These are phyloP conservation scores for Dyspetes luteomarginatus DNA, from an alignment of 2,888 invertebrate species.

Conservation along the genomic window DNA sequence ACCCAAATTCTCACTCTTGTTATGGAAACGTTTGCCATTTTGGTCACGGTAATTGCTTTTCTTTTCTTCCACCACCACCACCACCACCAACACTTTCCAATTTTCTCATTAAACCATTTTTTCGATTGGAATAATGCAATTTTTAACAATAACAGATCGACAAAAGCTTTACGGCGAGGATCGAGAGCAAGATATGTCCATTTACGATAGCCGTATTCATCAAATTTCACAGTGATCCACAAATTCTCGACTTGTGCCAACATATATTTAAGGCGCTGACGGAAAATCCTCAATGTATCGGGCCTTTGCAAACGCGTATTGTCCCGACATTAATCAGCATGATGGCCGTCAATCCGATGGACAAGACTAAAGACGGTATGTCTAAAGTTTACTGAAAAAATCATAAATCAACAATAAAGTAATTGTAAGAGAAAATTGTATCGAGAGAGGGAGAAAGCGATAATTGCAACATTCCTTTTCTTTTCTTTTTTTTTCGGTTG, in stretches of 20 bases:
- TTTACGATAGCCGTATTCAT: constrained; percentile 88
- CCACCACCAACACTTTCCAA: neutral
- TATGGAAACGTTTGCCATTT: constrained; percentile 78
- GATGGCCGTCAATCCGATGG: constrained; percentile 76
- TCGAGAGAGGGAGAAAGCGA: too few species aligned
- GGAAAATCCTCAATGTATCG: constrained; percentile 86
- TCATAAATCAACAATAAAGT: too few species aligned
- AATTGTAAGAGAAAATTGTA: neutral
- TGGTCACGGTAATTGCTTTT: constrained; percentile 75
- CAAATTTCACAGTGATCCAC: constrained; percentile 87
- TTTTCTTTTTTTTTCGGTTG: too few species aligned
- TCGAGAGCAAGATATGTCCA: constrained; percentile 87
- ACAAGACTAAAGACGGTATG: constrained; percentile 78
- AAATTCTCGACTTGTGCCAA: constrained; percentile 86
- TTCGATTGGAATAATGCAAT: neutral
- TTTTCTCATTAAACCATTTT: constrained; percentile 30
- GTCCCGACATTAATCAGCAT: constrained; percentile 88
- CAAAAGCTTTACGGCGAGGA: constrained; percentile 86
- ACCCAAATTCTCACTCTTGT: constrained; percentile 78
- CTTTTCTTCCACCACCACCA: constrained; percentile 13
- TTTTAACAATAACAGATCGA: constrained; percentile 86
- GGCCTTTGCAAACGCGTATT: constrained; percentile 86
- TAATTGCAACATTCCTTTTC: too few species aligned
- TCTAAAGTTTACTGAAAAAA: neutral
- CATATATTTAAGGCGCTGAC: constrained; percentile 87